Evolutionary conservation across 2,888 invertebrate species (phyloP), one percentile per base, ranked within the genome.

Genomic region (Melitaea athalia): DNA sequence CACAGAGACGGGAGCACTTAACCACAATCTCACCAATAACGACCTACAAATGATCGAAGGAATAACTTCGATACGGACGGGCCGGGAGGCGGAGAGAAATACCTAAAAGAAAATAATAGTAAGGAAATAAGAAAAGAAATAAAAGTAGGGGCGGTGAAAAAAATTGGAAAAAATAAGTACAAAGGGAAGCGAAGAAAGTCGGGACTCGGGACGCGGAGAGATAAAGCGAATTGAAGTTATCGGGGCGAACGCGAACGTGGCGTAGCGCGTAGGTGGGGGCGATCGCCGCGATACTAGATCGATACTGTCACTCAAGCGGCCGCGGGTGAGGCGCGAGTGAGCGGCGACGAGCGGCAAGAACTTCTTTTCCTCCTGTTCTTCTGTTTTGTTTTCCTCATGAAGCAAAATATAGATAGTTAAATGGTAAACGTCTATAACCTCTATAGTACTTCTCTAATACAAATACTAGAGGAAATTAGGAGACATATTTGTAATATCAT

Each of bases 211-310:
- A 81, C 81, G 79, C 80, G 84, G 85, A 86, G 87, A 91, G 92
- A 93, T 92, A 93, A 91, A 90, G 89, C 87, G 92, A 90, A 92
- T 93, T 90, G 92, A 86, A 91, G 92, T 86, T 89, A 91, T 91
- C 90, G 91, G 88, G 87, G 91, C 90, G 91, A 84, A 83, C 14
- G 53, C 83, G 82, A 82, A 85, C 65, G 83, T 85, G 79, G 79
- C 80, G 85, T 80, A 85, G 89, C 80, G 79, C 80, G 85, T 81
- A 86, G 90, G 88, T 84, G 82, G 90, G 89, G 88, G 83, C 84
- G 82, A 83, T 85, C 81, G 85, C 81, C 82, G 83, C 87, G 89
- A 89, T 87, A 82, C 84, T 84, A 84, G 89, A 89, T 92, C 91
- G 90, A 92, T 92, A 92, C 86, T 89, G 90, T 90, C 91, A 89